Base-by-base conservation (phyloP, 2,888 invertebrate genomes). In the Leptura quadrifasciata region DNA sequence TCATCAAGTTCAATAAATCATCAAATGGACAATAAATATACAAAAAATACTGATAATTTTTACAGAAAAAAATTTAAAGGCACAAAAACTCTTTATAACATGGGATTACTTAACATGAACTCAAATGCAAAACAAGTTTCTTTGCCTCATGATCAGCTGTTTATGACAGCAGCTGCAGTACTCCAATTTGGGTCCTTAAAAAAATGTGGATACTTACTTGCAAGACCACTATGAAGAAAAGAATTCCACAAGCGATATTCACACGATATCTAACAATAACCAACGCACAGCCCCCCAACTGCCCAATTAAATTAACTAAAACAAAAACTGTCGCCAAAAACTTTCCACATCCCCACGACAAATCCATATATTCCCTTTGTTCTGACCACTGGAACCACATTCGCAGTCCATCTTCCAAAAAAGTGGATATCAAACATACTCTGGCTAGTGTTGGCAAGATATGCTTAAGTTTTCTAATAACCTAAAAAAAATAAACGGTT, bases 331-430 rank as follows among this genome's bases (percentile, higher is more conserved):
- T 97, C 67, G 98, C 98, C 77, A 99, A 90, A 89, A 99, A 94
- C 86, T 94, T 94, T 60, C 99, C 99, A 91, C 98, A 98, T 61
- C 95, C 95, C 99, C 98, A 99, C 15, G 97, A 96, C 91, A 96
- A 94, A 88, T 98, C 95, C 97, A 99, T 98, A 89, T 98, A 99
- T 88, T 98, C 98, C 58, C 97, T 92, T 89, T 98, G 98, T 87
- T 99, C 98, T 72, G 93, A 93, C 98, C 98, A 99, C 89, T 99
- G 99, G 87, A 97, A 95, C 95, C 98, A 99, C 99, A 99, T 99
- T 78, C 99, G 94, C 76, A 99, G 92, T 1, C 99, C 99, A 92
- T 99, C 99, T 91, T 99, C 99, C 79, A 99, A 92, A 91, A 99
- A 99, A 84, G 99, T 99, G 84, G 98, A 97, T 88, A 99, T 98